Base-by-base conservation (phyloP, 2,113 vertebrate species). In the Brachyhypopomus occidentalis region DNA sequence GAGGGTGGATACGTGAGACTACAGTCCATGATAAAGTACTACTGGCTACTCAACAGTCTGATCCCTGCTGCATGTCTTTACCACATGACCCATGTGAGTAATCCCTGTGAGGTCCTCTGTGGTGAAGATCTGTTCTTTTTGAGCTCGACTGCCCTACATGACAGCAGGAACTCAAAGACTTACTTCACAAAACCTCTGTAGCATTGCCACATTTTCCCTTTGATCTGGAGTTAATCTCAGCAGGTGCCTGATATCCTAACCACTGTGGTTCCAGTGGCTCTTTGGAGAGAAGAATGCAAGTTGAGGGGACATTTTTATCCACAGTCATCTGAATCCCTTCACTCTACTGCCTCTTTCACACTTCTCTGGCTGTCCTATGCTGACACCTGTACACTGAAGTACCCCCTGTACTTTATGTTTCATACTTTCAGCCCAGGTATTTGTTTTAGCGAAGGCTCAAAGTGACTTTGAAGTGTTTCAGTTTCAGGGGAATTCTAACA, bases 251-350 rank as follows among this genome's bases (percentile, higher is more conserved):
- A 85, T 98, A 98, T 66, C 96, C 96, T 0, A 79, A 90, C 85
- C 97, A 95, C 62, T 58, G 86, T 38, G 95, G 93, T 82, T 98
- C 95, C 89, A 98, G 89, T 0, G 95, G 95, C 76, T 97, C 96
- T 88, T 95, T 95, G 85, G 95, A 98, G 78, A 98, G 95, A 58
- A 98, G 92, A 88, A 98, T 97, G 82, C 94, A 96, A 86, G 98
- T 95, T 78, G 94, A 93, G 23, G 97, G 95, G 34, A 96, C 93
- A 0, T 94, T 97, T 88, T 93, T 96, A 60, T 95, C 93, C 27
- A 95, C 89, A 0, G 92, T 95, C 84, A 94, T 90, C 84, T 91
- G 88, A 30, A 87, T 25, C 0, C 30, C 85, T 55, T 84, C 86
- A 3, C 58, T 90, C 4, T 92, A 92, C 80, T 90, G 86, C 86